Conservation (phyloP, 2,888 invertebrate genomes). For the Lasioglossum calceatum region DNA sequence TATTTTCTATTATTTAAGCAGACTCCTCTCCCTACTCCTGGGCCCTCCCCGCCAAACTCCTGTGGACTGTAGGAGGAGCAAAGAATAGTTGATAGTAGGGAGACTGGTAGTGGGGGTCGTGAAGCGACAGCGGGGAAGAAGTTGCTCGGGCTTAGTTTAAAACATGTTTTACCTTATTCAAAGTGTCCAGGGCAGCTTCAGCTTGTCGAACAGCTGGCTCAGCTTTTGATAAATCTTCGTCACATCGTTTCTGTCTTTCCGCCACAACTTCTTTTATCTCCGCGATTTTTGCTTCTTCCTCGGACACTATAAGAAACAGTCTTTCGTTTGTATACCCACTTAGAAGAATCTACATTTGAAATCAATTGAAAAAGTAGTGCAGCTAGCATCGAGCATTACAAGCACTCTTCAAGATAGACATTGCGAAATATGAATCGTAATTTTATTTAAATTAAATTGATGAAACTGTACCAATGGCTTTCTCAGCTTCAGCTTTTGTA, state of each 20-base stretch:
- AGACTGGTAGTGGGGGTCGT: too few species aligned
- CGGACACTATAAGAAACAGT: slow-evolving; percentile 85
- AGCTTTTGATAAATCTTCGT: slow-evolving; percentile 95
- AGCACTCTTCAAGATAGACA: not conserved
- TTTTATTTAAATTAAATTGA: not conserved
- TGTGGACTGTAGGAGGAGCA: too few species aligned
- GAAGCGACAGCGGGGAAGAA: too few species aligned
- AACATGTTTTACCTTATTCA: slow-evolving; percentile 89
- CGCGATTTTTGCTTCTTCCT: slow-evolving; percentile 96
- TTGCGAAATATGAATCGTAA: not conserved
- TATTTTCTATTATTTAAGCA: too few species aligned
- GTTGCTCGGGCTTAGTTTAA: too few species aligned
- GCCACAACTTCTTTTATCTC: slow-evolving; percentile 95
- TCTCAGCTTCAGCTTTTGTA: slow-evolving; percentile 95
- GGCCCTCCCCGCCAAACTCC: too few species aligned
- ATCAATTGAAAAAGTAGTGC: not conserved
- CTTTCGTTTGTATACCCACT: slow-evolving; percentile 11
- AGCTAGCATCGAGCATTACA: not conserved
- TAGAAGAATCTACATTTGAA: not conserved
- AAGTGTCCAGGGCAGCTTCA: slow-evolving; percentile 94
- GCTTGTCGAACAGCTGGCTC: slow-evolving; percentile 96
- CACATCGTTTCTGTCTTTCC: slow-evolving; percentile 93
- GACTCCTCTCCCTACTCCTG: too few species aligned
- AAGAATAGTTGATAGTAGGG: too few species aligned
- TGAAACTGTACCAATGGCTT: slow-evolving; percentile 87